A percentile compares a stretch with the other conserved stretches of the same genome.
These are phyloP conservation scores for Lasioglossum baleicum DNA, from an alignment of 1,140 invertebrate species.

Conservation along the genomic window DNA sequence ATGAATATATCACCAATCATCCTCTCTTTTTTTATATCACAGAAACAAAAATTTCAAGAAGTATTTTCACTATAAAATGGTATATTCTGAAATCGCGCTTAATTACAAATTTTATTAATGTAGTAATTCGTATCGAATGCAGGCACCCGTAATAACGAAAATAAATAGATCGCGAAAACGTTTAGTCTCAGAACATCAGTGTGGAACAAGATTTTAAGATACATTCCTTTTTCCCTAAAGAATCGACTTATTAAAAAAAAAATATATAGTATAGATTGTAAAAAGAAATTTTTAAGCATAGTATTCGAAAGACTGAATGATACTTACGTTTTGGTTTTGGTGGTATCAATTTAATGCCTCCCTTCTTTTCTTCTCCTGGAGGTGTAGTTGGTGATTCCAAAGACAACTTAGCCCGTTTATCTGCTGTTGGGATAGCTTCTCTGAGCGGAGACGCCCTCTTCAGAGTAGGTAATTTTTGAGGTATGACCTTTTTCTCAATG, in stretches of 20 bases:
- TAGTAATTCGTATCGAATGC: not conserved
- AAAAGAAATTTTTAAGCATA: conserved; percentile 34
- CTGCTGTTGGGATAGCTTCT: conserved; percentile 80
- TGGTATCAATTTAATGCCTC: conserved; percentile 90
- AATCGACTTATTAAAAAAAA: conserved; percentile 15
- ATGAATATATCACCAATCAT: not conserved
- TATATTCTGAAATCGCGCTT: not conserved
- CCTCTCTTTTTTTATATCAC: not conserved
- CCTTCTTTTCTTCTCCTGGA: conserved; percentile 84
- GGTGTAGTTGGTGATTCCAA: conserved; percentile 72
- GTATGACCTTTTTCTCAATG: conserved; percentile 82
- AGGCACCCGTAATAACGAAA: not conserved
- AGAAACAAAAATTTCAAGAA: conserved; percentile 4
- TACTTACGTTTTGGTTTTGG: conserved; percentile 94
- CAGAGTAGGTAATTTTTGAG: conserved; percentile 78
- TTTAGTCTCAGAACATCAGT: conserved; percentile 49
- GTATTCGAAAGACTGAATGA: conserved; percentile 61
- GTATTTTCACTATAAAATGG: not conserved
- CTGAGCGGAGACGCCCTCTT: conserved; percentile 85
- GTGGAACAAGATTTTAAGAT: conserved; percentile 19
- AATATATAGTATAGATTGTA: conserved; percentile 32
- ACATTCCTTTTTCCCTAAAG: conserved; percentile 31
- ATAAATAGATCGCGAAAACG: conserved; percentile 15
- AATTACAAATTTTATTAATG: not conserved
- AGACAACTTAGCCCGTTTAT: conserved; percentile 87